Conservation (phyloP, 2,113 vertebrate genomes). For the Albula goreensis region DNA sequence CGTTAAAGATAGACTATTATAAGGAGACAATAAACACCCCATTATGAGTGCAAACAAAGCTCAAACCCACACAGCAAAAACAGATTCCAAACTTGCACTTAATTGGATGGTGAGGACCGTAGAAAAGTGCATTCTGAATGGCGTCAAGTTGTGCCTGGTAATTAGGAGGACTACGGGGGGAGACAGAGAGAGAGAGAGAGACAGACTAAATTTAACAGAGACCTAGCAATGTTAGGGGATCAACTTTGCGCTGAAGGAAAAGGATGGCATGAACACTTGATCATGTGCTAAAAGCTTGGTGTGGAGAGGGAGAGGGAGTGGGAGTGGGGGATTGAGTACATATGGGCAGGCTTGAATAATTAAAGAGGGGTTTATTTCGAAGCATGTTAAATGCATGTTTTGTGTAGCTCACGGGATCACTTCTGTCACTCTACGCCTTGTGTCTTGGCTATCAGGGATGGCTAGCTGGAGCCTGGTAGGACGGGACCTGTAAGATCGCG, state of each 20-base stretch:
- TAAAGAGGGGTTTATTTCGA: background rate
- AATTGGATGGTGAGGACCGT: background rate
- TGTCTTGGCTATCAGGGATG: background rate
- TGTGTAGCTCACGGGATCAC: background rate
- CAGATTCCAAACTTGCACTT: background rate
- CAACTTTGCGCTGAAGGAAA: background rate
- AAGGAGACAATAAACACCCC: background rate
- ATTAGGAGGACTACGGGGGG: background rate
- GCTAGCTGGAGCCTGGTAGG: too few species aligned
- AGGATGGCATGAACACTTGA: background rate
- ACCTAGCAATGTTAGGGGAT: background rate
- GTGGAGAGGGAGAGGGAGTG: too few species aligned
- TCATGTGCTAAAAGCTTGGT: background rate
- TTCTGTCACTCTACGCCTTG: background rate
- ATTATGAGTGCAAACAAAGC: background rate
- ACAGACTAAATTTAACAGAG: conserved; percentile 7
- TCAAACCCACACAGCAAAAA: background rate
- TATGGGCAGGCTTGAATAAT: background rate
- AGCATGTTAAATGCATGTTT: background rate
- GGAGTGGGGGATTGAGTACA: background rate
- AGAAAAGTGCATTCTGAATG: background rate
- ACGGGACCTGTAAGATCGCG: too few species aligned
- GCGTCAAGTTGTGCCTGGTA: background rate
- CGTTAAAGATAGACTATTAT: background rate
- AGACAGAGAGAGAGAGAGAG: too few species aligned